phyloP scores from a whole-genome alignment of 1,140 invertebrate genomes.

The Pygmarrhopalites habei region DNA sequence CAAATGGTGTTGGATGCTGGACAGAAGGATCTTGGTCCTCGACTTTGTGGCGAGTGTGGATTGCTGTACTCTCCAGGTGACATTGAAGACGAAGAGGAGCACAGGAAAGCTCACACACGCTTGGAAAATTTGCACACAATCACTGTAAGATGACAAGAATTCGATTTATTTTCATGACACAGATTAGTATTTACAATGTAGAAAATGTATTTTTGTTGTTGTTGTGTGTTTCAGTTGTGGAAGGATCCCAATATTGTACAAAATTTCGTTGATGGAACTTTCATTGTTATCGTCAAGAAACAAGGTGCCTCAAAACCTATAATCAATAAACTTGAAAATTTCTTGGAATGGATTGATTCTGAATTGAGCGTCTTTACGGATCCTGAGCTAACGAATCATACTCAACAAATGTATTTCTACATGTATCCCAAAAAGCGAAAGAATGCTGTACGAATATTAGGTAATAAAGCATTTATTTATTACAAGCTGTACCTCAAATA shows the following conservation, averaged over 20 bases:
- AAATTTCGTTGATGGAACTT: conserved; percentile 23
- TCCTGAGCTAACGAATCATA: background rate
- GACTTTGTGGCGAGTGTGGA: conserved; percentile 32
- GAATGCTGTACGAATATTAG: conserved; percentile 29
- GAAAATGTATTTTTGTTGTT: background rate
- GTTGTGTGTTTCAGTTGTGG: conserved; percentile 32
- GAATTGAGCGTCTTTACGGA: conserved; percentile 24
- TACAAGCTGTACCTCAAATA: no score
- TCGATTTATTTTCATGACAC: conserved; percentile 6
- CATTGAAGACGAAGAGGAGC: conserved; percentile 31
- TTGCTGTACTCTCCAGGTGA: conserved; percentile 38
- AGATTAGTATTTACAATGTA: background rate
- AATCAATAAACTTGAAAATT: conserved; percentile 24
- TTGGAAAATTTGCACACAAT: conserved; percentile 28
- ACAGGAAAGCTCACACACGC: conserved; percentile 31
- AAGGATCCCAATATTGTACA: conserved; percentile 28
- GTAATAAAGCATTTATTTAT: no score
- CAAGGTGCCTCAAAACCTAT: background rate
- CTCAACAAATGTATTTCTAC: conserved; percentile 28
- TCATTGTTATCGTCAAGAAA: conserved; percentile 22
- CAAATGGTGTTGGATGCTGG: conserved; percentile 37
- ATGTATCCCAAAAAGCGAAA: conserved; percentile 28
- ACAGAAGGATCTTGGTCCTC: conserved; percentile 34
- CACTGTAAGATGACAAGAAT: conserved; percentile 21
- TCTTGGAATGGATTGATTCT: conserved; percentile 35